These are phyloP conservation scores for Spialia ferax DNA, from an alignment of 2,888 invertebrate species.

Conservation along the genomic window DNA sequence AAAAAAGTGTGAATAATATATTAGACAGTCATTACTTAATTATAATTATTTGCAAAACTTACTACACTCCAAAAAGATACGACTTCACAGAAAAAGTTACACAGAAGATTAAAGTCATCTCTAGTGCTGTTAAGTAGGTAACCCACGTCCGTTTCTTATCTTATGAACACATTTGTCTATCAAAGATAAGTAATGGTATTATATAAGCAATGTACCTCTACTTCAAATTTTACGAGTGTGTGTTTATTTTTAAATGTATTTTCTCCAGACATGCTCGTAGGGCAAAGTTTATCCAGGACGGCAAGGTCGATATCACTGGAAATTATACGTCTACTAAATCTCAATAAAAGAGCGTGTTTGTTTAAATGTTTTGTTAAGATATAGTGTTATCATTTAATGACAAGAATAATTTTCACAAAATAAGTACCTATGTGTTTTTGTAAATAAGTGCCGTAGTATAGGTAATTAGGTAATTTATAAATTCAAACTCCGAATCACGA, in stretches of 20 bases:
- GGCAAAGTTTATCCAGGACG: constrained; percentile 44
- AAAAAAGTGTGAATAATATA: too few species aligned
- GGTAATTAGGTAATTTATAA: too few species aligned
- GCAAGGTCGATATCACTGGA: constrained; percentile 32
- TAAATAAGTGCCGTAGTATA: too few species aligned
- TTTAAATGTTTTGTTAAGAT: constrained; percentile 15
- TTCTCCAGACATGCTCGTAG: constrained; percentile 14
- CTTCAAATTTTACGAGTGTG: constrained; percentile 26
- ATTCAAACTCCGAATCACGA: too few species aligned
- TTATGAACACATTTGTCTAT: constrained; percentile 26
- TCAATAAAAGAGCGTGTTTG: not conserved
- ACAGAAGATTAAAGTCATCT: constrained; percentile 21
- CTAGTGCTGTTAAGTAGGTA: constrained; percentile 25
- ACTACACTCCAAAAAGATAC: too few species aligned
- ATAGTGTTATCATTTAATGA: not conserved
- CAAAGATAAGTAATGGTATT: constrained; percentile 36
- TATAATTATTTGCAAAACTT: too few species aligned
- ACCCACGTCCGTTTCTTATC: constrained; percentile 26
- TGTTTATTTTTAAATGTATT: constrained; percentile 25
- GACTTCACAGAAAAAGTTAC: not conserved
- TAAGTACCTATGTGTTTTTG: too few species aligned
- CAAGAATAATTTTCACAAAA: too few species aligned
- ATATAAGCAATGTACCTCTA: constrained; percentile 23
- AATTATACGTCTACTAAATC: constrained; percentile 5
- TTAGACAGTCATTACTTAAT: too few species aligned